These are phyloP conservation scores for Tokudaia tokunoshimensis DNA, from an alignment of 2,797 vertebrate species.

Conservation along the genomic window DNA sequence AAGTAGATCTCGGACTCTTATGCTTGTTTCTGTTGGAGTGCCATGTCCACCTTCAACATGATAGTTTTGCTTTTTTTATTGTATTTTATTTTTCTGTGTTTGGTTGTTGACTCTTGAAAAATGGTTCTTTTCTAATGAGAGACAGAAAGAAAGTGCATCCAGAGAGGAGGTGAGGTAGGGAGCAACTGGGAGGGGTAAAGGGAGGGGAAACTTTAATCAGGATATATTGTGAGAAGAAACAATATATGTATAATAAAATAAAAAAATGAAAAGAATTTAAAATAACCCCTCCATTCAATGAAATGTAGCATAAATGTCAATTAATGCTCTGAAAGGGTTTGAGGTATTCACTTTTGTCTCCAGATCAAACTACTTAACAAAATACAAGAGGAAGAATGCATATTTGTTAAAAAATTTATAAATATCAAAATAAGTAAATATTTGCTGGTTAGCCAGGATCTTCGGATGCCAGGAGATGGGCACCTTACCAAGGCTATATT, in stretches of 20 bases:
- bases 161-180: neutral
- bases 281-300: neutral
- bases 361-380: neutral
- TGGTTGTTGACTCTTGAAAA: neutral
- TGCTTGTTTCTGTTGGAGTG: neutral
- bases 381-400: neutral
- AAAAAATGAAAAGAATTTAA: neutral
- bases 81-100: neutral
- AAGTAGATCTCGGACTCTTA: neutral
- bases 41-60: too few relatives aligned
- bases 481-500: neutral
- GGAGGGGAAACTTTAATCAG: neutral
- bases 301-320: neutral
- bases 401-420: neutral
- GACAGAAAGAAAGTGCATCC: neutral
- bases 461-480: neutral
- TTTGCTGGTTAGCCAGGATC: neutral
- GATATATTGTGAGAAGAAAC: neutral
- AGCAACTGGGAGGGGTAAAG: neutral
- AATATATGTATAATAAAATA: neutral
- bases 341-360: neutral
- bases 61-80: neutral
- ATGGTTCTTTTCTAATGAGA: neutral
- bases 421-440: conserved; percentile 21
- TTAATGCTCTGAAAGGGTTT: neutral